Evolutionary conservation across 1,140 invertebrate species (phyloP).

Genomic region (Chlorops oryzae): DNA sequence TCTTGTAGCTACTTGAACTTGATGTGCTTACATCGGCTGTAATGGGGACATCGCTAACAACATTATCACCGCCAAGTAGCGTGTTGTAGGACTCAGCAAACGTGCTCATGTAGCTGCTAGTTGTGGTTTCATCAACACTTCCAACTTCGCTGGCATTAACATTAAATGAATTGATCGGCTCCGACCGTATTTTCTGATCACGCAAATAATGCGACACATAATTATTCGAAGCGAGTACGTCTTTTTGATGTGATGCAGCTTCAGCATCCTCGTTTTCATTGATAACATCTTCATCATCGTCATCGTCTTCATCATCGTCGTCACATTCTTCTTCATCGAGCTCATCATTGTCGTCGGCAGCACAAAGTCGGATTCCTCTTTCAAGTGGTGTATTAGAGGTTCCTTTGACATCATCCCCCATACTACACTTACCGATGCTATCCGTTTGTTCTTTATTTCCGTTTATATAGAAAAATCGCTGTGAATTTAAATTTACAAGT

Average conservation of each 20-base stretch:
- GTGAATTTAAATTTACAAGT: too few species aligned
- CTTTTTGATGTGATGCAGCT: neutral
- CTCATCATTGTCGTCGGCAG: too few species aligned
- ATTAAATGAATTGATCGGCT: too few species aligned
- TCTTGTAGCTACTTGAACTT: too few species aligned
- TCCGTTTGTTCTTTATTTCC: too few species aligned
- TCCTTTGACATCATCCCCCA: too few species aligned
- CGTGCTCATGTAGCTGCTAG: conserved; percentile 24
- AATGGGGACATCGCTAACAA: conserved; percentile 11
- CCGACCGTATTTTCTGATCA: too few species aligned
- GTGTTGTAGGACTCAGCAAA: conserved; percentile 45
- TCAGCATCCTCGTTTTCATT: neutral
- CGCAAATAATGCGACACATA: too few species aligned
- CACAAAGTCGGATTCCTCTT: too few species aligned
- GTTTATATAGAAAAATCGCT: too few species aligned
- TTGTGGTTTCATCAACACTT: conserved; percentile 16
- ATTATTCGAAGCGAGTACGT: neutral
- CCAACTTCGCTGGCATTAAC: neutral
- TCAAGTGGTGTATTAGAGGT: too few species aligned
- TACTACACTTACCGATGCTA: too few species aligned
- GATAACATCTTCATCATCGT: conserved; percentile 8
- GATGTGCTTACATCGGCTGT: conserved; percentile 9
- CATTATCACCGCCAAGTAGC: conserved; percentile 31
- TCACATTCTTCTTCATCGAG: conserved; percentile 2
- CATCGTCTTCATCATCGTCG: neutral